phyloP scores from a whole-genome alignment of 2,797 vertebrate species.

The Emydoidea blandingii region DNA sequence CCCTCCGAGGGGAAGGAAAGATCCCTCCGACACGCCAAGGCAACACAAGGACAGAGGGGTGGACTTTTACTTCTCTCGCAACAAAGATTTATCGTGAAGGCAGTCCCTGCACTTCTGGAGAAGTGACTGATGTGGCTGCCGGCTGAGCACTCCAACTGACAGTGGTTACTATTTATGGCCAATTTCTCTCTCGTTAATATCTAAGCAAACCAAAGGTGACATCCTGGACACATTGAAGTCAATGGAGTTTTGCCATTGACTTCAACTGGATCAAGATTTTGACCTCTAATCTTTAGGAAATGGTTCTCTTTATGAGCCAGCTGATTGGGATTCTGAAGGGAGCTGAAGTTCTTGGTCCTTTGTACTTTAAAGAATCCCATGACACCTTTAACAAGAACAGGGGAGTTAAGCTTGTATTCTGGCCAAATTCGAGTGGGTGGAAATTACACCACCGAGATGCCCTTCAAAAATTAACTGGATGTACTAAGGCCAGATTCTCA shows the following conservation, averaged over 20 bases:
- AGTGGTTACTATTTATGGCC: fast-evolving
- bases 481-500: background rate
- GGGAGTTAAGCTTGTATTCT: background rate
- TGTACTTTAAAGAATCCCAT: background rate
- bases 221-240: background rate
- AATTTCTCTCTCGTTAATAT: background rate
- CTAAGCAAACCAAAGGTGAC: background rate
- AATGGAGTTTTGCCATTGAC: background rate
- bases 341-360: background rate
- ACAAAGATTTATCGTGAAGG: conserved; percentile 78
- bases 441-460: background rate
- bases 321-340: background rate
- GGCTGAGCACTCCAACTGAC: background rate
- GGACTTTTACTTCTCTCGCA: conserved; percentile 88
- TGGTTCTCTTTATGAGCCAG: background rate
- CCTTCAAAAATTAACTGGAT: fast-evolving
- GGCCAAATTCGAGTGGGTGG: background rate
- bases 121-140: fast-evolving
- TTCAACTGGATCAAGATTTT: fast-evolving
- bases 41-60: conserved; percentile 84
- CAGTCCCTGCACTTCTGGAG: fast-evolving
- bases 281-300: background rate
- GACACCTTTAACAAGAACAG: background rate
- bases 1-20: conserved; percentile 76
- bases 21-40: conserved; percentile 72